Base-by-base conservation (phyloP, 2,113 vertebrate species). In the Chrysochloris asiatica region DNA sequence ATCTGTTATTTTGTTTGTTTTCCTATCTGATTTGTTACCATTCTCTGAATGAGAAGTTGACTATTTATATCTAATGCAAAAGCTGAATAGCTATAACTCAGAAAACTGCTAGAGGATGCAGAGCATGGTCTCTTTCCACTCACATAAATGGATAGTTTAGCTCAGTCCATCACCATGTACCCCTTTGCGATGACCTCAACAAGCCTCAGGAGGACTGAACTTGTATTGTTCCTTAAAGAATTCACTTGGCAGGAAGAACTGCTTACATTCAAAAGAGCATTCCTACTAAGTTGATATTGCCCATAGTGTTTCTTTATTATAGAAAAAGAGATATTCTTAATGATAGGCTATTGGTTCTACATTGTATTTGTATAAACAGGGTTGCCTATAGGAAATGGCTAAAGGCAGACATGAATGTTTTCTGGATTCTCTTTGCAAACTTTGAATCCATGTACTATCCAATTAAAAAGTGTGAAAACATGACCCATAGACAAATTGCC, bases 11-110 rank as follows among this genome's bases (percentile, higher is more conserved):
- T 33, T 95, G 95, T 47, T 86, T 21, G 69, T 86, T 95, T 92
- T 93, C 52, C 94, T 95, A 50, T 88, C 76, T 78, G 95, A 91
- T 86, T 90, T 75, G 93, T 95, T 95, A 52, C 79, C 69, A 65
- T 95, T 95, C 43, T 86, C 87, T 94, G 93, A 87, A 92, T 75
- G 65, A 94, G 86, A 69, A 90, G 91, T 50, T 84, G 56, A 63
- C 96, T 96, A 89, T 96, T 97, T 96, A 91, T 88, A 91, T 89
- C 10, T 90, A 86, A 88, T 79, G 33, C 26, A 94, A 78, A 71
- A 95, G 52, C 82, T 93, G 28, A 95, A 89, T 63, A 93, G 86
- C 83, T 90, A 94, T 50, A 82, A 67, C 48, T 96, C 63, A 92
- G 93, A 86, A 96, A 97, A 95, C 69, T 94, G 92, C 54, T 92